phyloP scores from a whole-genome alignment of 1,140 invertebrate species.

The Belonocnema kinseyi region DNA sequence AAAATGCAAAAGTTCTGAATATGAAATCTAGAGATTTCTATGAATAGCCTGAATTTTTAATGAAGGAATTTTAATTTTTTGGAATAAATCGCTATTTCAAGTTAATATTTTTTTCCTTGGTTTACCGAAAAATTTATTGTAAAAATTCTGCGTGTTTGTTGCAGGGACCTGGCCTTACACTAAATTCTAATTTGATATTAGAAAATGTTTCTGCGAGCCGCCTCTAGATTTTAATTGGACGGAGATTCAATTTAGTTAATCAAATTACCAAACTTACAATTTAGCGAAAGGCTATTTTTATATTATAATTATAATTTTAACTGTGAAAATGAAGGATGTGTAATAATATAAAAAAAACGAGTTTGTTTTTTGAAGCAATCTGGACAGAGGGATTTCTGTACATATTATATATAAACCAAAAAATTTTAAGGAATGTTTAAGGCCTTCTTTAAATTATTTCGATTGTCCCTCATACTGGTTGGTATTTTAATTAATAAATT shows the following conservation, averaged over 20 bases:
- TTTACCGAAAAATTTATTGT: too few relatives aligned
- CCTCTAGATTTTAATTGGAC: not conserved
- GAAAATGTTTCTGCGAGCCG: not conserved
- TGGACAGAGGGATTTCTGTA: not conserved
- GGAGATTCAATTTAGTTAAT: constrained; percentile 17
- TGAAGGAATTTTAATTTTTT: too few relatives aligned
- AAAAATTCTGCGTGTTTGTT: too few relatives aligned
- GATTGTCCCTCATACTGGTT: not conserved
- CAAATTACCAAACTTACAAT: constrained; percentile 20
- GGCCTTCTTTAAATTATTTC: not conserved
- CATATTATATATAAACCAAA: constrained; percentile 29
- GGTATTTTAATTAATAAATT: not conserved
- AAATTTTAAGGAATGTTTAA: constrained; percentile 9
- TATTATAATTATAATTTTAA: constrained; percentile 28
- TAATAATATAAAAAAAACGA: not conserved
- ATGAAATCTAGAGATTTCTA: too few relatives aligned
- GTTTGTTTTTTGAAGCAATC: constrained; percentile 1
- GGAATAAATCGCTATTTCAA: too few relatives aligned
- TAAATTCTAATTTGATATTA: not conserved
- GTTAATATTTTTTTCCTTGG: too few relatives aligned
- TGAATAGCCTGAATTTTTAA: too few relatives aligned
- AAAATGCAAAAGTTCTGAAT: too few relatives aligned
- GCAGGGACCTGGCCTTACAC: too few relatives aligned
- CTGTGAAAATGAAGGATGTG: constrained; percentile 3
- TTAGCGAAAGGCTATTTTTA: constrained; percentile 27